Base-by-base conservation (phyloP, 2,797 vertebrate genomes). In the Anguilla pacifica region DNA sequence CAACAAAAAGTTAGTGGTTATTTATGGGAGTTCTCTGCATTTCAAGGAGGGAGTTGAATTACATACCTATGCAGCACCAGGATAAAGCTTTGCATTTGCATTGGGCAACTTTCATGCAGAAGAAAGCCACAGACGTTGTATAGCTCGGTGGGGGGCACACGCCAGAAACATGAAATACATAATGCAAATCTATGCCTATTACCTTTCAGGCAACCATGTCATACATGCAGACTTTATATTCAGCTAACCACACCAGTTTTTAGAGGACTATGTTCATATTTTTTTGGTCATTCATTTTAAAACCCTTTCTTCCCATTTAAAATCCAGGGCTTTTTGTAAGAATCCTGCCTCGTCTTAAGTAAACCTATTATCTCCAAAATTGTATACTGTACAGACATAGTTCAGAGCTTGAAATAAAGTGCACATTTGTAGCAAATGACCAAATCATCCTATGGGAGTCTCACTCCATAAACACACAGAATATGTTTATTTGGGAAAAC, bases 11-110 rank as follows among this genome's bases (percentile, higher is more conserved):
- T 74, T 49, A 17, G 67, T 39, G 74, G 86, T 84, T 83, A 92
- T 92, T 93, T 91, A 92, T 86, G 87, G 89, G 22, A 67, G 64
- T 86, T 53, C 83, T 88, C 91, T 85, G n/a, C 87, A 85, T 89
- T 90, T 93, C 91, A 92, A 91, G 90, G 92, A 90, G 87, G 86
- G 86, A 17, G 84, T 25, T 64, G 85, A 88, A 89, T 92, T 91
- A 90, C 89, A 89, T 90, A 91, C 88, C 85, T 57, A 87, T 25
- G 64, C 79, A 31, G 46, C 85, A 72, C 5, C 31, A 57, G 39
- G 51, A 61, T 61, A 85, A n/a, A 88, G 13, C 57, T 85, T 59
- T 70, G 35, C 67, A 87, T 83, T 79, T 89, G 84, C 64, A 84
- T 85, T 22, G 57, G 28, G 28, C 7, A 77, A 59, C 87, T 87